Evolutionary conservation across 1,140 invertebrate species (phyloP), one percentile per base, ranked within the genome.

Genomic region (Diuraphis noxia): DNA sequence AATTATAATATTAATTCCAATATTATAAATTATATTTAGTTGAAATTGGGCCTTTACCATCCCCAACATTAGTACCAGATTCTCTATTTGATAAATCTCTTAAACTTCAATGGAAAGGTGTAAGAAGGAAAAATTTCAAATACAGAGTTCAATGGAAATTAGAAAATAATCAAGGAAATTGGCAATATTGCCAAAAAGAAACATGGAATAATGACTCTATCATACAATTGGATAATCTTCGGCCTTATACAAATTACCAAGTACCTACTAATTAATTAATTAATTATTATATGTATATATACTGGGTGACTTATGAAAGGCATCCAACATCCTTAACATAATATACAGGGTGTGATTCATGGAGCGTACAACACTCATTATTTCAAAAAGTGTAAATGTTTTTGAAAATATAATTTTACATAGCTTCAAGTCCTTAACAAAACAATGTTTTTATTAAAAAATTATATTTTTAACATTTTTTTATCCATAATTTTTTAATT

Each of bases 191-290:
- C 93, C 95, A 95, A 43, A 96, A 96, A 93, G 96, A 96, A 92
- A 95, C 95, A 82, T 96, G 96, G 94, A 95, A 95, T 30, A 93
- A 94, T 34, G 94, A 96, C 79, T 95, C 96, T 92, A 95, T 95
- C 21, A 95, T 96, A n/a, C 94, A 95, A 25, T 95, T 98, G 0
- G 95, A 97, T 84, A 95, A 96, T 92, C 95, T 98, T 13, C 96
- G 96, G 86, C 97, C 98, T 0, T 98, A 97, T 93, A 97, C 97
- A 0, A 98, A 97, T 93, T 98, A 98, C 93, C 95, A 96, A 94
- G 97, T 98, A 95, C 94, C 94, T 93, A 43, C 19, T 72, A 17
- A 72, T 84, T 46, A 34, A 63, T 85, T n/a, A n/a, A n/a, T 72
- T n/a, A 36, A n/a, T 34, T 2, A 30, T 38, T 34, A 82, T 52